Percentiles rank a stretch among this genome's conserved stretches.
Evolutionary conservation across 2,888 invertebrate species (phyloP).

Genomic region (Limenitis camilla): DNA sequence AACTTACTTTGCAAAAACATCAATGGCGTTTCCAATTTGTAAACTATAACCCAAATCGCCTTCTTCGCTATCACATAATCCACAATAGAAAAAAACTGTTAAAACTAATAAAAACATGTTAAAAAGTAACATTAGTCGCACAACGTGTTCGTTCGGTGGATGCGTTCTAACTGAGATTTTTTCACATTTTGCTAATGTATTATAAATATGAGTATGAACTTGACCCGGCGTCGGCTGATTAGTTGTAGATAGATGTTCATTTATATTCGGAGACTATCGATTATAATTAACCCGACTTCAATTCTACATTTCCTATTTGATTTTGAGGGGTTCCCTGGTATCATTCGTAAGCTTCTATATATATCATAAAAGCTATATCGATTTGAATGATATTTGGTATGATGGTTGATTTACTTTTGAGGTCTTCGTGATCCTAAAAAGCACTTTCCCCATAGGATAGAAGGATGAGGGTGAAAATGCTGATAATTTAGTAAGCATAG

Average conservation of each 20-base stretch:
- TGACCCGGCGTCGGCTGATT: slow-evolving; percentile 69
- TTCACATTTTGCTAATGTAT: slow-evolving; percentile 64
- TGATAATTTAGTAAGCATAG: too few species aligned
- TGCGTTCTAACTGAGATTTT: slow-evolving; percentile 56
- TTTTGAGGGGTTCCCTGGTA: too few species aligned
- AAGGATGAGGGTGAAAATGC: too few species aligned
- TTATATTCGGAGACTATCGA: not conserved
- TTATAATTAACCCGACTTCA: too few species aligned
- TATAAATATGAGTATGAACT: slow-evolving; percentile 59
- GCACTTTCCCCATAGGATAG: too few species aligned
- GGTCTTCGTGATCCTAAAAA: too few species aligned
- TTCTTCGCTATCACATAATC: slow-evolving; percentile 44
- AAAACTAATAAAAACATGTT: slow-evolving; percentile 39
- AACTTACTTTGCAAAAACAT: slow-evolving; percentile 68
- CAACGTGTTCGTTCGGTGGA: slow-evolving; percentile 32
- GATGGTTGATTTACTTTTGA: too few species aligned
- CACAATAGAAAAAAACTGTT: slow-evolving; percentile 37
- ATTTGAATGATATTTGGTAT: too few species aligned
- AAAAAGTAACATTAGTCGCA: slow-evolving; percentile 27
- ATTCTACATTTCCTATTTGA: too few species aligned
- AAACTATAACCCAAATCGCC: slow-evolving; percentile 54
- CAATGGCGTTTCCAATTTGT: slow-evolving; percentile 61
- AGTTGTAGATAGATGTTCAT: slow-evolving; percentile 29
- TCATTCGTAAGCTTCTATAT: too few species aligned
- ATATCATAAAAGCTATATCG: too few species aligned